These are phyloP conservation scores for Trachelus stipa DNA, from an alignment of 2,888 invertebrate genomes.

Conservation along the genomic window DNA sequence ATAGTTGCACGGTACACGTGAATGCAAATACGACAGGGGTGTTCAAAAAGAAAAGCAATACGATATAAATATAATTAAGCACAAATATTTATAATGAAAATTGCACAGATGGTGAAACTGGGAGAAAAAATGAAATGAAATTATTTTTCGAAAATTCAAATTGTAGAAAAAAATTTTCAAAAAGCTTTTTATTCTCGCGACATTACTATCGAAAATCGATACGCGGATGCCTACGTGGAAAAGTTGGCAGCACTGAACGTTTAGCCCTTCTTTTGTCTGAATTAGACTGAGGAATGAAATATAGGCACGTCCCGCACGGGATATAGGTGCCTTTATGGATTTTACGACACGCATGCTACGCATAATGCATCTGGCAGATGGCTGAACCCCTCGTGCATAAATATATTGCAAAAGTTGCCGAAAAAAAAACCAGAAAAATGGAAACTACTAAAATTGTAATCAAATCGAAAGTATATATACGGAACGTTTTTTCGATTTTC, in stretches of 20 bases:
- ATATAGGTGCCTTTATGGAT: slow-evolving; percentile 41
- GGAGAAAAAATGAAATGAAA: too few relatives aligned
- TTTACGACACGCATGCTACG: slow-evolving; percentile 43
- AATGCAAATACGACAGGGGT: not conserved
- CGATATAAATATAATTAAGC: not conserved
- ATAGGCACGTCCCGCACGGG: slow-evolving; percentile 33
- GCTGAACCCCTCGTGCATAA: slow-evolving; percentile 20
- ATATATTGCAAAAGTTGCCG: slow-evolving; percentile 19
- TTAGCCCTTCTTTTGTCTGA: slow-evolving; percentile 29
- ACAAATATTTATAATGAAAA: not conserved
- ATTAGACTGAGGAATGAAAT: slow-evolving; percentile 37
- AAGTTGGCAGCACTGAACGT: slow-evolving; percentile 12
- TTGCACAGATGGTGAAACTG: too few relatives aligned
- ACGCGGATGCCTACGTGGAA: slow-evolving; percentile 37
- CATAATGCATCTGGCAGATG: slow-evolving; percentile 29
- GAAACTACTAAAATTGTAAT: not conserved
- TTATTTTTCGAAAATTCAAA: too few relatives aligned
- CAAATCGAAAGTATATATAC: not conserved
- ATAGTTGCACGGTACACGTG: slow-evolving; percentile 21
- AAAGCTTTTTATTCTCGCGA: slow-evolving; percentile 19
- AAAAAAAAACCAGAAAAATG: not conserved
- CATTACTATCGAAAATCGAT: slow-evolving; percentile 35
- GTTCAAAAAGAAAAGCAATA: not conserved
- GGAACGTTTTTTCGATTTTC: not conserved
- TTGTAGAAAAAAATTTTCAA: not conserved